phyloP scores from a whole-genome alignment of 2,888 invertebrate species.

The Stenchaetothrips biformis region DNA sequence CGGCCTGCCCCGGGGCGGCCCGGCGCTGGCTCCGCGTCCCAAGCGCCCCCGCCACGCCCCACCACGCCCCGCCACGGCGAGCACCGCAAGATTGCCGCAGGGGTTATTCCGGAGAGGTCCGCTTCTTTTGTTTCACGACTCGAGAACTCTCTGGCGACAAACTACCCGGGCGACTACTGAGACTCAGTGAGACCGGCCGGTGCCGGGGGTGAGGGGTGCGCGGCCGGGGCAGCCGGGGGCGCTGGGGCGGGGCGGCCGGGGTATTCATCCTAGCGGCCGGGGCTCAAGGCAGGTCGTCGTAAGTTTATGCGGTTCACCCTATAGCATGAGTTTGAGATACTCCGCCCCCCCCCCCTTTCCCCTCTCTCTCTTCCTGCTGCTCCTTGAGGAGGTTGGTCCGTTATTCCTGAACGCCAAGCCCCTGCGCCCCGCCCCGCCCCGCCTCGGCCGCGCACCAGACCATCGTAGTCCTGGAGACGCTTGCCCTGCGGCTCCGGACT shows the following conservation, averaged over 20 bases:
- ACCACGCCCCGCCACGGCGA: not conserved
- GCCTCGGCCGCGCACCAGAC: not conserved
- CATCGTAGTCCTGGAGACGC: not conserved
- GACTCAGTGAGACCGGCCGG: too few species aligned
- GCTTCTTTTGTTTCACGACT: constrained; percentile 8
- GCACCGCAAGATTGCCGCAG: constrained; percentile 3
- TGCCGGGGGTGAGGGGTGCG: too few species aligned
- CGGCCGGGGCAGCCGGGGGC: too few species aligned
- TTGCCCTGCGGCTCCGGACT: not conserved
- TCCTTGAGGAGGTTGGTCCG: too few species aligned
- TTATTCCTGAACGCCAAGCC: too few species aligned
- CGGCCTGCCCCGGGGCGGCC: not conserved
- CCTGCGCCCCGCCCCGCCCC: not conserved
- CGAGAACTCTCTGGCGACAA: not conserved
- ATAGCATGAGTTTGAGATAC: constrained; percentile 17
- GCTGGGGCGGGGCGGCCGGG: not conserved
- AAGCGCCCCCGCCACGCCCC: not conserved
- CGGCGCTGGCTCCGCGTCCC: not conserved
- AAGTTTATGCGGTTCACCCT: constrained; percentile 23
- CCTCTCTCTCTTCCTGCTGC: too few species aligned
- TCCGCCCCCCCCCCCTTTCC: not conserved
- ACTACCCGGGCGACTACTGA: constrained; percentile 9
- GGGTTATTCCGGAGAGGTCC: constrained; percentile 1
- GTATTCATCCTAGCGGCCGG: not conserved
- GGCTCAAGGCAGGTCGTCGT: not conserved